Evolutionary conservation across 2,888 invertebrate genomes (phyloP).

Genomic region (Daptonema setosum): DNA sequence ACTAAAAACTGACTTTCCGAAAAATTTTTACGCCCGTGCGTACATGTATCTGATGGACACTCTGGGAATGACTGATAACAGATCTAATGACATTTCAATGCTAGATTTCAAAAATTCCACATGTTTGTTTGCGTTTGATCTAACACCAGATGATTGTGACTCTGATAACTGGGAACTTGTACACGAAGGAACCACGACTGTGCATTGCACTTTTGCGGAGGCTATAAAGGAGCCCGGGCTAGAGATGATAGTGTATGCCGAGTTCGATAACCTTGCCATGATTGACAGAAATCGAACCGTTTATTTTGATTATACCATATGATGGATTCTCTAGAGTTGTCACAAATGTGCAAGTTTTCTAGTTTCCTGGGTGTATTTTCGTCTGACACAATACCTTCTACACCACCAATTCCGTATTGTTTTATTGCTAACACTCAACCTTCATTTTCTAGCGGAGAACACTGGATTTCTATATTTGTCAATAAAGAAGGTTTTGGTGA

Average conservation of each 20-base stretch:
- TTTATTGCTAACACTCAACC: not conserved
- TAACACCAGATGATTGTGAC: not conserved
- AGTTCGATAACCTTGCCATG: slow-evolving; percentile 1
- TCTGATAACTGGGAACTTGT: not conserved
- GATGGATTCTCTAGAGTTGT: not conserved
- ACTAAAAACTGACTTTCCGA: not conserved
- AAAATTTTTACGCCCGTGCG: not conserved
- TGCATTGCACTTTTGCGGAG: not conserved
- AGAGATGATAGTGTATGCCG: slow-evolving; percentile 1
- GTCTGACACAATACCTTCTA: not conserved
- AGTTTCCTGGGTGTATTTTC: not conserved
- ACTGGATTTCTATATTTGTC: not conserved
- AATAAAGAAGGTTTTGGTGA: not conserved
- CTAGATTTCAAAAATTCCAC: not conserved
- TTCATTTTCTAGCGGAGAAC: not conserved
- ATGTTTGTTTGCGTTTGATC: slow-evolving; percentile 1
- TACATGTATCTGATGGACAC: not conserved
- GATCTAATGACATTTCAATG: too few relatives aligned
- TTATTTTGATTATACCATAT: not conserved
- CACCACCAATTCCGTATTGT: not conserved
- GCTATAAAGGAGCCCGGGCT: not conserved
- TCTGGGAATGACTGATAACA: not conserved
- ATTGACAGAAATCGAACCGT: not conserved
- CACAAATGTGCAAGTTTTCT: too few relatives aligned
- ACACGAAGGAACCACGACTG: not conserved